phyloP scores from a whole-genome alignment of 2,888 invertebrate genomes.

The Lomographa bimaculata region DNA sequence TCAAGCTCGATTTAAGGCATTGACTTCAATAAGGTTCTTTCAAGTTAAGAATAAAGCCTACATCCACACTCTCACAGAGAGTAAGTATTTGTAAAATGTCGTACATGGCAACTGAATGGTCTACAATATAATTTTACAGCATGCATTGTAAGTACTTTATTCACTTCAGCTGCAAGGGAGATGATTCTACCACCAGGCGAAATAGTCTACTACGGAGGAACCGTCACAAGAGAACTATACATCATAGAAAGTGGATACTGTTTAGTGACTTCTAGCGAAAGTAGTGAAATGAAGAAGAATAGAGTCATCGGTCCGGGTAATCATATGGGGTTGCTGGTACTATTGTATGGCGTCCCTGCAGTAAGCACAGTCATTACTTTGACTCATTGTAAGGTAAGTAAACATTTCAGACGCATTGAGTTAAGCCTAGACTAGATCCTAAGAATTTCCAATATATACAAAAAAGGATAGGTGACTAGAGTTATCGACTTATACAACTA shows the following conservation, averaged over 20 bases:
- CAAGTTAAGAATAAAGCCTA: constrained; percentile 77
- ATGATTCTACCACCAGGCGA: constrained; percentile 78
- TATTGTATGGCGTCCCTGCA: constrained; percentile 76
- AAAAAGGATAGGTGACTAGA: no score
- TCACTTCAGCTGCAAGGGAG: constrained; percentile 61
- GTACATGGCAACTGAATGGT: no score
- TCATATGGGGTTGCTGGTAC: constrained; percentile 71
- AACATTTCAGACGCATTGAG: no score
- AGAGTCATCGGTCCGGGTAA: constrained; percentile 71
- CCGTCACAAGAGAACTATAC: constrained; percentile 76
- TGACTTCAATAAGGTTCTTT: constrained; percentile 73
- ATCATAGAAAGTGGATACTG: constrained; percentile 81
- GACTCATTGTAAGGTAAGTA: constrained; percentile 79
- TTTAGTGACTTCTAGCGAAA: constrained; percentile 59
- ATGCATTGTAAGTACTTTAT: not conserved
- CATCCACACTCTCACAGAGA: constrained; percentile 73
- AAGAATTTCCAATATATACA: no score
- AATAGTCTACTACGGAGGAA: constrained; percentile 79
- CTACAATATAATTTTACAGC: not conserved
- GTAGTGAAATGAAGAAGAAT: constrained; percentile 57
- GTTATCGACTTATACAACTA: no score
- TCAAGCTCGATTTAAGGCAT: constrained; percentile 73
- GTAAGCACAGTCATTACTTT: constrained; percentile 73
- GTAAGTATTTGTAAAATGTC: no score
- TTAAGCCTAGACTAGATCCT: no score